A percentile compares a stretch with the other conserved stretches of the same genome.
Conservation (phyloP, 2,113 vertebrate species). For the Garra rufa region DNA sequence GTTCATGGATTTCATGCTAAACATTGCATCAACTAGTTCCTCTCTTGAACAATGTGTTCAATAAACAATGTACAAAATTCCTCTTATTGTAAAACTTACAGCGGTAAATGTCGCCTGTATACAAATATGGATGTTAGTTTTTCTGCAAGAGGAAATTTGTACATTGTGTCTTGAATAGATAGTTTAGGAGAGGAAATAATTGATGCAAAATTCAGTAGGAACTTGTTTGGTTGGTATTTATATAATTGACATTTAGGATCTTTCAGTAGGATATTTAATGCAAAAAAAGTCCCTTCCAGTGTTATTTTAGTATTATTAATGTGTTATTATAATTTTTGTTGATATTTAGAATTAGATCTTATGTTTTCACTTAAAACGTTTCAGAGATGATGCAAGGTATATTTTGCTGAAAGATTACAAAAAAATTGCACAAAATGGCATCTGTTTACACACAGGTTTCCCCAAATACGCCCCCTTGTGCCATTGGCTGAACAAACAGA, state of each 20-base stretch:
- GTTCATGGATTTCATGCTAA: background rate
- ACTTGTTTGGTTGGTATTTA: background rate
- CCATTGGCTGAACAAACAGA: background rate
- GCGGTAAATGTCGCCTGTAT: background rate
- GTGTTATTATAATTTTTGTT: background rate
- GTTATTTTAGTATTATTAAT: background rate
- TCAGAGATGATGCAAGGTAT: background rate
- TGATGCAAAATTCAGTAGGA: background rate
- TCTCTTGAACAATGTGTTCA: background rate
- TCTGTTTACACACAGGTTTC: conserved; percentile 4
- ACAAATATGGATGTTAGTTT: background rate
- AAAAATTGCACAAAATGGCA: background rate
- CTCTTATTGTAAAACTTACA: background rate
- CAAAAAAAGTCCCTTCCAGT: background rate
- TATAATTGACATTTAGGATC: background rate
- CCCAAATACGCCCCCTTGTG: background rate
- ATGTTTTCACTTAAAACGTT: background rate
- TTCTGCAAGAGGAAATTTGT: background rate
- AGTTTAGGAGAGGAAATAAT: background rate
- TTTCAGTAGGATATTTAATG: background rate
- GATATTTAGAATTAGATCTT: background rate
- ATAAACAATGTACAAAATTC: background rate
- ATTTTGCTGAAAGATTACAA: background rate
- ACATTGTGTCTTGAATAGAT: background rate
- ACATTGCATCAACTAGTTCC: background rate